Percentiles rank a stretch among this genome's conserved stretches.
phyloP scores from a whole-genome alignment of 2,113 vertebrate genomes.

The Microcebus murinus region DNA sequence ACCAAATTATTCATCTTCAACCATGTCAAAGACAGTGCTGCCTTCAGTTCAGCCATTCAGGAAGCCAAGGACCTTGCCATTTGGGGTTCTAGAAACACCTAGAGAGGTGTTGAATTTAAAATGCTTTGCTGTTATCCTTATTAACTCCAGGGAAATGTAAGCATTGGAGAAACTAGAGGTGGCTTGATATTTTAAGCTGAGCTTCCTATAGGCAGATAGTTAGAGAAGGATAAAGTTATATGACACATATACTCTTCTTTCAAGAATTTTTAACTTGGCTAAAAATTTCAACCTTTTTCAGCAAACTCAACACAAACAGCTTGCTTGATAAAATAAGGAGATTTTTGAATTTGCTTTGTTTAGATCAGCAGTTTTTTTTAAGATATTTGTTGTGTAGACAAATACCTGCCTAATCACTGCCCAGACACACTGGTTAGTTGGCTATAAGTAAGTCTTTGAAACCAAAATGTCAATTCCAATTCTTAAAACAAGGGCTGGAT shows the following conservation, averaged over 20 bases:
- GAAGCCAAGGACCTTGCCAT: neutral
- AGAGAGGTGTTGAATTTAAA: neutral
- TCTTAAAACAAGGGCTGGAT: neutral
- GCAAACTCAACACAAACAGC: neutral
- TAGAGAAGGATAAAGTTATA: conserved; percentile 9
- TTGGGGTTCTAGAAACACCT: neutral
- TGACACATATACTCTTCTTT: neutral
- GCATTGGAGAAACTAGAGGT: neutral
- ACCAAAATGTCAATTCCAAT: neutral
- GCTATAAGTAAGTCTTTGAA: conserved; percentile 1
- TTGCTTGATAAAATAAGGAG: neutral
- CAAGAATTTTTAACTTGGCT: neutral
- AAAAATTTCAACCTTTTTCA: neutral
- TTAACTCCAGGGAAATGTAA: neutral
- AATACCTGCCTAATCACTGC: neutral
- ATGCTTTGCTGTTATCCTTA: neutral
- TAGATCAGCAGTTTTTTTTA: neutral
- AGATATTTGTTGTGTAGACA: neutral
- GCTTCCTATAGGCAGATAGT: neutral
- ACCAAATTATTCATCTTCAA: neutral
- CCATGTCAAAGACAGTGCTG: neutral
- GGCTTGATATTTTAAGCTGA: neutral
- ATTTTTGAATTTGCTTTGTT: conserved; percentile 8
- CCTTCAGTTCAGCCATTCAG: neutral
- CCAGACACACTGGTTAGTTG: neutral